These are phyloP conservation scores for human (Homo sapiens) DNA, from an alignment of 2,113 vertebrate genomes.

Conservation along the genomic window GRCh38 chr14:65493501-65494000, in stretches of 20 bases:
- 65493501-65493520: background rate
- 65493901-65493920: background rate
- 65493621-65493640: background rate
- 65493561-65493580: background rate
- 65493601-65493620: conserved; percentile 42
- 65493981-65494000: background rate
- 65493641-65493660: background rate
- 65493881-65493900: conserved; percentile 9
- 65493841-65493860: conserved; percentile 21
- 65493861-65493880: background rate
- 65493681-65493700: background rate
- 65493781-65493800: background rate
- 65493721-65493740: background rate
- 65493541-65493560: background rate
- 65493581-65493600: conserved; percentile 35
- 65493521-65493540: background rate
- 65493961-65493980: conserved; percentile 13
- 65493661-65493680: background rate
- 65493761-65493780: background rate
- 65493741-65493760: background rate
- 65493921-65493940: conserved; percentile 13
- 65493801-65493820: background rate
- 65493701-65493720: background rate
- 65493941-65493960: background rate
- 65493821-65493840: background rate